A percentile compares a stretch with the other conserved stretches of the same genome.
Conservation (phyloP, 2,797 vertebrate species). For the Pygocentrus nattereri region DNA sequence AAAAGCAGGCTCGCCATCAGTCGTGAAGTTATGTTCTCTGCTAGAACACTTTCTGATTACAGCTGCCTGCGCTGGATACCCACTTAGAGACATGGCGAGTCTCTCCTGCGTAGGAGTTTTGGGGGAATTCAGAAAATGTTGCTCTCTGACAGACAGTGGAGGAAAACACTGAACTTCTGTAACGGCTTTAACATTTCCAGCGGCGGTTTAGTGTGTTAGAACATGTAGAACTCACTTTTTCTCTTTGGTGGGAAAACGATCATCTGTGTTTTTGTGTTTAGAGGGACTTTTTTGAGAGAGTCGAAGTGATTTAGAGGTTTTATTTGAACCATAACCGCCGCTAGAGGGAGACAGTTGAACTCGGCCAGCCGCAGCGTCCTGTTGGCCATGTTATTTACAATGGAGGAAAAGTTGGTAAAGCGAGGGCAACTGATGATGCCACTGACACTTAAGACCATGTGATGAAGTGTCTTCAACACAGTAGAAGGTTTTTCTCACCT, state of each 20-base stretch:
- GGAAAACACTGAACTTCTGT: constrained; percentile 39
- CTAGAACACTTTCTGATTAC: too few species aligned
- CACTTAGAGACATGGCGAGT: constrained; percentile 22
- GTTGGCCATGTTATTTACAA: too few species aligned
- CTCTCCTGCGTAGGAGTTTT: constrained; percentile 78
- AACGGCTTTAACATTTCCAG: not conserved
- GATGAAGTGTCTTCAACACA: too few species aligned
- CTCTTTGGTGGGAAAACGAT: too few species aligned
- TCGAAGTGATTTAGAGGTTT: not conserved
- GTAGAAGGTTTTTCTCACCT: too few species aligned
- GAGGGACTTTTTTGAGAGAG: fast-evolving
- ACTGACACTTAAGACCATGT: too few species aligned
- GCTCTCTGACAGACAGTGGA: constrained; percentile 62
- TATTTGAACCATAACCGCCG: not conserved
- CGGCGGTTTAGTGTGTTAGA: not conserved
- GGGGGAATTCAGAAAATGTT: constrained; percentile 85
- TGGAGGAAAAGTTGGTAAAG: too few species aligned
- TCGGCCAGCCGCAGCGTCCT: too few species aligned
- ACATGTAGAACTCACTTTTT: not conserved
- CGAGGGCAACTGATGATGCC: too few species aligned
- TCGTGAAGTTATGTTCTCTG: not conserved
- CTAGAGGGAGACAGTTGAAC: not conserved
- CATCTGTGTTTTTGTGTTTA: not conserved
- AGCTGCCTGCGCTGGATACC: not conserved
- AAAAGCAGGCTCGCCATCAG: not conserved